Conservation (phyloP, 2,888 invertebrate species). For the Zonitis immaculata region DNA sequence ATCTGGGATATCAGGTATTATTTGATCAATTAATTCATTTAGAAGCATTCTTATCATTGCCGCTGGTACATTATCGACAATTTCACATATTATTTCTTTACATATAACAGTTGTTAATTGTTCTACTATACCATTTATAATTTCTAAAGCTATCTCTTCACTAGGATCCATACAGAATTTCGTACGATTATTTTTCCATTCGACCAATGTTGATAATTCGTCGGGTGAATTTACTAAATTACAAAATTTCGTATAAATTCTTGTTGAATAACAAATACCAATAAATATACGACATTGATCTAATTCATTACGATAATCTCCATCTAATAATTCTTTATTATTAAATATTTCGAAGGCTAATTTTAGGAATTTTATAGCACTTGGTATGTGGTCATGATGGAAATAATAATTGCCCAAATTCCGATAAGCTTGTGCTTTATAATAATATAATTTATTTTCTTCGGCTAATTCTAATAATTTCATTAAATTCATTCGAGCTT, state of each 20-base stretch:
- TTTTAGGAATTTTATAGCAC: slow-evolving; percentile 37
- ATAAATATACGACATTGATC: background rate
- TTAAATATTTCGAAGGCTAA: slow-evolving; percentile 39
- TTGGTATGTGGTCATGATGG: slow-evolving; percentile 32
- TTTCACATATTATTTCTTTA: too few relatives aligned
- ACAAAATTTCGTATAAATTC: background rate
- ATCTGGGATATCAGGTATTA: slow-evolving; percentile 90
- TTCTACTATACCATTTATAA: background rate
- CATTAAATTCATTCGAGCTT: slow-evolving; percentile 33
- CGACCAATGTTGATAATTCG: slow-evolving; percentile 30
- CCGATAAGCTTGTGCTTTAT: slow-evolving; percentile 39
- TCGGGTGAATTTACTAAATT: background rate
- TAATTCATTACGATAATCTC: background rate
- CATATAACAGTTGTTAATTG: too few relatives aligned
- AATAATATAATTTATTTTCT: slow-evolving; percentile 31
- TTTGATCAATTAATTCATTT: too few relatives aligned
- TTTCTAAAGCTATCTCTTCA: background rate
- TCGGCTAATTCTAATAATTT: slow-evolving; percentile 32
- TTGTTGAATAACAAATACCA: background rate
- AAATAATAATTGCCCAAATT: slow-evolving; percentile 44
- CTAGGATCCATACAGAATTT: slow-evolving; percentile 23
- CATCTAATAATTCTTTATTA: slow-evolving; percentile 22
- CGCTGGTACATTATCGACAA: too few relatives aligned
- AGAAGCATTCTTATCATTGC: too few relatives aligned
- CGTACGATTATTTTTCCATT: slow-evolving; percentile 39